phyloP scores from a whole-genome alignment of 2,888 invertebrate genomes.

The Nemurella pictetii region DNA sequence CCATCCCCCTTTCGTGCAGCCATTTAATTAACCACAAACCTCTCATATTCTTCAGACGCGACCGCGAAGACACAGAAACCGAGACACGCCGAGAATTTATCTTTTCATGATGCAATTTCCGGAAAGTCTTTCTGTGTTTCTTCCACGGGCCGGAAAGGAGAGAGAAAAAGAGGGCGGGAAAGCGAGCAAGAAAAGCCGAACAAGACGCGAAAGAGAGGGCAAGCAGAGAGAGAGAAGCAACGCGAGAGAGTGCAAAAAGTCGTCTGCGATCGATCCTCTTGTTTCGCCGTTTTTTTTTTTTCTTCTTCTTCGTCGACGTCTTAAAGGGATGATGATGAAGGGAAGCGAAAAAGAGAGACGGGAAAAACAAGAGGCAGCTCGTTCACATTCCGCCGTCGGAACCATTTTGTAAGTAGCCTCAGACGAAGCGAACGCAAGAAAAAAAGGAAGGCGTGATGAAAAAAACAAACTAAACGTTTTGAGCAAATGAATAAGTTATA shows the following conservation, averaged over 20 bases:
- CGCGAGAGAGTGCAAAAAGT: background rate
- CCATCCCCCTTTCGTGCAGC: background rate
- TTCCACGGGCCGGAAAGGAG: background rate
- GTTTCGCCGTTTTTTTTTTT: background rate
- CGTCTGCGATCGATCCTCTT: background rate
- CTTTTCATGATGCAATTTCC: background rate
- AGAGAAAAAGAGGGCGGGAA: too few species aligned
- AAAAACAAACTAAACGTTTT: background rate
- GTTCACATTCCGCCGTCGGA: background rate
- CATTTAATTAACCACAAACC: background rate
- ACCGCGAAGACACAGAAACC: background rate
- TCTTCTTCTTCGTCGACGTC: background rate
- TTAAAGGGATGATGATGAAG: background rate
- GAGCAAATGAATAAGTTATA: background rate
- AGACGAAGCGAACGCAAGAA: background rate
- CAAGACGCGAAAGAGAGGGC: background rate
- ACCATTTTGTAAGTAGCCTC: background rate
- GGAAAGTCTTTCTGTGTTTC: background rate
- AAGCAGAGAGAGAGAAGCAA: background rate
- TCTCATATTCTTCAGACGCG: background rate
- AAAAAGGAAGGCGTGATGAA: background rate
- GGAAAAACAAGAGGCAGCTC: background rate
- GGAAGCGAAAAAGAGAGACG: background rate
- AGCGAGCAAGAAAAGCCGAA: background rate
- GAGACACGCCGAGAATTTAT: background rate